These are phyloP conservation scores for Botia almorhae DNA, from an alignment of 2,797 vertebrate species.

Conservation along the genomic window DNA sequence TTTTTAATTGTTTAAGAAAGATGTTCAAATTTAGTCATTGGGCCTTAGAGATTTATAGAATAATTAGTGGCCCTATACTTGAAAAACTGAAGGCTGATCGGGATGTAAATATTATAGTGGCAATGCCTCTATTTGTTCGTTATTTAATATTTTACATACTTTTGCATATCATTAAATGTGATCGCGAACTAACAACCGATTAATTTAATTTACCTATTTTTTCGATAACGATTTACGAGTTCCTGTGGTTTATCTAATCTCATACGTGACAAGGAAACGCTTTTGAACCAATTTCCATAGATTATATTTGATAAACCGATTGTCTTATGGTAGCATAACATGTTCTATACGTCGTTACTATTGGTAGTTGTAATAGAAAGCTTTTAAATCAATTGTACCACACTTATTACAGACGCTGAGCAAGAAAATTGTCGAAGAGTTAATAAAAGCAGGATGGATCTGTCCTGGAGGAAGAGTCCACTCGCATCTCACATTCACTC, in stretches of 20 bases:
- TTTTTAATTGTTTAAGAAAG: not conserved
- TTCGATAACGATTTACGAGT: not conserved
- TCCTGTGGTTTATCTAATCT: not conserved
- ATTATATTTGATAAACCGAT: not conserved
- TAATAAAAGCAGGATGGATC: conserved; percentile 7
- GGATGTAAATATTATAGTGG: not conserved
- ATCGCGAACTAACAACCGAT: not conserved
- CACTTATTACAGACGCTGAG: not conserved
- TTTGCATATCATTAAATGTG: not conserved
- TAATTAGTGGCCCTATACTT: too few species aligned
- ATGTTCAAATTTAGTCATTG: not conserved
- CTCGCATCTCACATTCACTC: not conserved
- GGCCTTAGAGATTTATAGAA: not conserved
- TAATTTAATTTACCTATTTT: not conserved
- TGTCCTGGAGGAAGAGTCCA: not conserved
- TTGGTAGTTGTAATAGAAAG: not conserved
- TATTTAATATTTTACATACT: not conserved
- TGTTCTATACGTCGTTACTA: too few species aligned
- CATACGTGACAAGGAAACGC: not conserved
- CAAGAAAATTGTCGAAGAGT: not conserved
- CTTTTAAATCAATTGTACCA: not conserved
- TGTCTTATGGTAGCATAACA: not conserved
- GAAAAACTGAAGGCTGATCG: not conserved
- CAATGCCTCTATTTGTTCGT: not conserved
- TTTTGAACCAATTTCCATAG: not conserved